Evolutionary conservation across 1,140 invertebrate species (phyloP), one percentile per base, ranked within the genome.

Genomic region (Hylaeus volcanicus): DNA sequence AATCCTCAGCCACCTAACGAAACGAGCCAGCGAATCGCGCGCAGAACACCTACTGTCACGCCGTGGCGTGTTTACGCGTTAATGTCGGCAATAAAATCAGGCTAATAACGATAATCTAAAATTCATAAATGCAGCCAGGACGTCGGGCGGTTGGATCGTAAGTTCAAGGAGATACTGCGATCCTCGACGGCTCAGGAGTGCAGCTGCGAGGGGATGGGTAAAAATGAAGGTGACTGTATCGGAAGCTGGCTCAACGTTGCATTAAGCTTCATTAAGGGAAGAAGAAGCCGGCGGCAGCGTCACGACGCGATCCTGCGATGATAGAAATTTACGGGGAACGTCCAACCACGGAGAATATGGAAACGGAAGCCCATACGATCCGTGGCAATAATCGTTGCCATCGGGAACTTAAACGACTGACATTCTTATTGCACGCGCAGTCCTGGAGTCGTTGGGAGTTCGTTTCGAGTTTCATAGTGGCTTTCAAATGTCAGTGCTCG

Each of bases 101-200:
- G 77, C 71, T 89, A 90, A 88, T 88, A 87, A 88, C 79, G 86
- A 89, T 89, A 82, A 89, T 89, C 82, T 85, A 81, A 80, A 83
- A 87, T 87, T 86, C 86, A 85, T 89, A 86, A 85, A 84, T 78
- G 70, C 48, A 45, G 81, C 37, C 41, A 55, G 66, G 60, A 75
- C 60, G 63, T 78, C 74, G 83, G 78, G 56, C 53, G 65, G n/a
- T 66, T 76, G 53, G 82, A 73, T 86, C 81, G 75, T 79, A 85
- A 86, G 55, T 74, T 86, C 79, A 14, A 69, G 73, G 85, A 85
- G 74, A 82, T 85, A 85, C 74, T 71, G 82, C 64, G 55, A 8
- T 6, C 68, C 43, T 43, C 70, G 51, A 11, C 43, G 41, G 60
- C 41, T 51, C 2, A 51, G 51, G 26, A 51, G 11, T 9, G 51